Evolutionary conservation across 92 coral and sea anemone species (phyloP), one percentile per base, ranked within the genome.

Genomic region (Heteractis magnifica): DNA sequence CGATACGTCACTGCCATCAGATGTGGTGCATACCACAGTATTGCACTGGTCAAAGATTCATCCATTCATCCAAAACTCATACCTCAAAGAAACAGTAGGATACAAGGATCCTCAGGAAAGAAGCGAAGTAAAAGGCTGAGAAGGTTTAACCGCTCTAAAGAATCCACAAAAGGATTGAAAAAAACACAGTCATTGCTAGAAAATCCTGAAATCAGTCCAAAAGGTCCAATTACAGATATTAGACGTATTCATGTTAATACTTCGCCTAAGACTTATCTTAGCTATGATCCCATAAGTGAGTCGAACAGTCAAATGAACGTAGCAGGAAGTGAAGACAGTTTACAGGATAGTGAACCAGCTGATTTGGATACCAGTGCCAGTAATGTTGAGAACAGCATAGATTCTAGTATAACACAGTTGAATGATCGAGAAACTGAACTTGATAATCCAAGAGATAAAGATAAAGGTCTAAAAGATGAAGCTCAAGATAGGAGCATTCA

Each of bases 21-120:
- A 0, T 94, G 98, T 87, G 99, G 99, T 6, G 97, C 95, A 50
- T 97, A 92, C 64, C 99, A 97, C 76, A 92, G 98, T 59, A 79
- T 97, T 53, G 99, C 95, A 10, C 85, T 94, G n/a, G 88, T 97
- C 15, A 85, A 84, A 52, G 94, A 79, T 53, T 82, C 21, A 52
- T 77, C 88, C 49, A 78, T 79, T 9, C 53, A 65, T 9, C 81
- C 81, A 51, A 77, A 73, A 59, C 81, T 82, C 51, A 81, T 75
- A 10, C 90, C 77, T 20, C 76, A 71, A 77, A 89, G 70, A 76
- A 68, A 13, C 71, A 75, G 48, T 10, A 78, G 68, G 7, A 8
- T 55, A 18, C 20, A 41, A 19, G 81, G 80, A 51, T 56, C 79
- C 6, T 48, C 19, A 12, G 76, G 52, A 62, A 74, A 86, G 84